These are phyloP conservation scores for Aulostomus chinensis DNA, from an alignment of 2,797 vertebrate species.

Conservation along the genomic window DNA sequence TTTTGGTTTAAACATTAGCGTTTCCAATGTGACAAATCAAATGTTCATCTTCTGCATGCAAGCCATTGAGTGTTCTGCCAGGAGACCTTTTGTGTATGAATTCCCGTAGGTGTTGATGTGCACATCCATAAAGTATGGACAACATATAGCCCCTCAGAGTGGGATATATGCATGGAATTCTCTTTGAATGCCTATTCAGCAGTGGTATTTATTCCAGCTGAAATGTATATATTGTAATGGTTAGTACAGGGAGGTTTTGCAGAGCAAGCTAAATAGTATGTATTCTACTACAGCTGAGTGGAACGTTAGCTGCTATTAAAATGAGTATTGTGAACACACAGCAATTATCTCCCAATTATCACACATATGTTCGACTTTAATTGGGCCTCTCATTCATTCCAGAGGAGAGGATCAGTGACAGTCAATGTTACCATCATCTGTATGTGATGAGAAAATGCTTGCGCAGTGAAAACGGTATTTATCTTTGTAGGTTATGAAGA, in stretches of 20 bases:
- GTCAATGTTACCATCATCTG: too few relatives aligned
- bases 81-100: slow-evolving; percentile 68
- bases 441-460: background rate
- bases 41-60: slow-evolving; percentile 92
- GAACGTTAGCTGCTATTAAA: slow-evolving; percentile 62
- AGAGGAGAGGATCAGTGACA: slow-evolving; percentile 43
- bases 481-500: too few relatives aligned
- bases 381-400: slow-evolving; percentile 63
- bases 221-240: too few relatives aligned
- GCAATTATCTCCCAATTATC: slow-evolving; percentile 81
- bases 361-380: slow-evolving; percentile 68
- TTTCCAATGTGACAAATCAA: slow-evolving; percentile 99
- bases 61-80: slow-evolving; percentile 85
- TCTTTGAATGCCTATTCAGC: slow-evolving; percentile 42
- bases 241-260: too few relatives aligned
- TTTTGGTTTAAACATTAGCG: slow-evolving; percentile 99
- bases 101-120: slow-evolving; percentile 52
- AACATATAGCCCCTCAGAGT: slow-evolving; percentile 23
- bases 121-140: slow-evolving; percentile 47
- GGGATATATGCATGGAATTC: slow-evolving; percentile 25
- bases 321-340: slow-evolving; percentile 65
- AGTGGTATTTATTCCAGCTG: too few relatives aligned
- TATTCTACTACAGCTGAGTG: slow-evolving; percentile 50
- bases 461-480: too few relatives aligned
- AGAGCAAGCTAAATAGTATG: too few relatives aligned